Evolutionary conservation across 1,140 invertebrate genomes (phyloP), one percentile per base, ranked within the genome.

Genomic region (Arion vulgaris): DNA sequence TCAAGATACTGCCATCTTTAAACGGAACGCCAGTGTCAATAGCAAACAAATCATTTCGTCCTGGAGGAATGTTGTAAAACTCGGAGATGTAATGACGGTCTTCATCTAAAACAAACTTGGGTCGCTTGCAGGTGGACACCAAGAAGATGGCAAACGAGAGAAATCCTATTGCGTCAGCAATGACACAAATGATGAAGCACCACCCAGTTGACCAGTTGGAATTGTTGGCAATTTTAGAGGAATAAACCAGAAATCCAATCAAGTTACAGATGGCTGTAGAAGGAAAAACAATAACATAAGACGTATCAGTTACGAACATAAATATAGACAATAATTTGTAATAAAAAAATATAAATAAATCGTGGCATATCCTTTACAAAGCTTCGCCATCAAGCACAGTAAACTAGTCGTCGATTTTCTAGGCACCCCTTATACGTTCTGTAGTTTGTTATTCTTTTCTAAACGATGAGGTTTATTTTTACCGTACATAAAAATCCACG

Each of bases 131-230:
- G 36, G 84, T 82, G 32, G 87, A 86, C n/a, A 89, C 83, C 39
- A 87, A 79, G n/a, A 90, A 77, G 68, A 90, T 79, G 23, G 89
- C 81, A 84, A 89, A 89, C 5, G 85, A 86, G 53, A 89, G 83
- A 28, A 89, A 81, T 9, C 86, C 85, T 32, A 83, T 69, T 4
- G 81, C 86, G 45, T 84, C 86, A 26, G 85, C 88, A 41, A 89
- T 85, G 36, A 88, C 84, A 49, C 85, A 86, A 17, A 89, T 80
- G 57, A 88, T 86, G n/a, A 90, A 80, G 74, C 88, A 87, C 89
- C 88, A 90, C 36, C 74, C 84, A 4, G 87, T 36, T 0, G 68
- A 57, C 87, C 85, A 87, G n/a, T 72, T 80, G 32, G 84, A 84
- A 34, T 85, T 85, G 23, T 81, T 62, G 15, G 80, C 87, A n/a